phyloP scores from a whole-genome alignment of 2,888 invertebrate genomes.

The Drosophila subquinaria region DNA sequence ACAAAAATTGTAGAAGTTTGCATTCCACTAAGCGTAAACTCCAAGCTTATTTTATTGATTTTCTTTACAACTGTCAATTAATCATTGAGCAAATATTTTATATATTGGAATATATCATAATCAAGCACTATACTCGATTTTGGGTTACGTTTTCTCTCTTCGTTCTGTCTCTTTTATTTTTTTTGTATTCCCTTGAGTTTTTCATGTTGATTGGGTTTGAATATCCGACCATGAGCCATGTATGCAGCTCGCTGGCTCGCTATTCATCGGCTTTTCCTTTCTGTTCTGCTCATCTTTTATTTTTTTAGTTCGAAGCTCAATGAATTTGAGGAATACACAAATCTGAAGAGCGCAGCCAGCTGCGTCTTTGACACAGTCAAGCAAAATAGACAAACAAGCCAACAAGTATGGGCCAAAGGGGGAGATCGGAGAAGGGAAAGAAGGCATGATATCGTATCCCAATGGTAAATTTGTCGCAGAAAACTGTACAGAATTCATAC shows the following conservation, averaged over 20 bases:
- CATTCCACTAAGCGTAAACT: neutral
- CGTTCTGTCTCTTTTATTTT: slow-evolving; percentile 23
- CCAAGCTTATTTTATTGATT: neutral
- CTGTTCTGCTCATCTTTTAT: neutral
- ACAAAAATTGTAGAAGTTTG: neutral
- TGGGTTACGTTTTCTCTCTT: neutral
- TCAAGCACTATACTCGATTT: slow-evolving; percentile 9
- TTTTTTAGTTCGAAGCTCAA: slow-evolving; percentile 54
- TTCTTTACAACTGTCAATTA: neutral
- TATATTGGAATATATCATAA: slow-evolving; percentile 17
- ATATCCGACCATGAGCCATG: slow-evolving; percentile 50
- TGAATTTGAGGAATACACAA: slow-evolving; percentile 72
- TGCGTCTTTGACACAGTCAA: slow-evolving; percentile 61
- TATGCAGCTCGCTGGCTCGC: slow-evolving; percentile 21
- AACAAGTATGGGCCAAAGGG: slow-evolving; percentile 4
- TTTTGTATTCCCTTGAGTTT: slow-evolving; percentile 49
- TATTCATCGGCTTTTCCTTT: slow-evolving; percentile 32
- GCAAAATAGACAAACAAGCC: slow-evolving; percentile 56
- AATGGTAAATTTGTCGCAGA: too few species aligned
- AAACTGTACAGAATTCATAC: too few species aligned
- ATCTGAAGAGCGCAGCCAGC: slow-evolving; percentile 36
- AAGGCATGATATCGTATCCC: neutral
- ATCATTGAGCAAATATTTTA: neutral
- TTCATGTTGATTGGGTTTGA: slow-evolving; percentile 72
- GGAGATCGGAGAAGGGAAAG: neutral